A percentile compares a stretch with the other conserved stretches of the same genome.
Evolutionary conservation across 2,797 vertebrate genomes (phyloP).

Genomic region (Cheracebus regulus): DNA sequence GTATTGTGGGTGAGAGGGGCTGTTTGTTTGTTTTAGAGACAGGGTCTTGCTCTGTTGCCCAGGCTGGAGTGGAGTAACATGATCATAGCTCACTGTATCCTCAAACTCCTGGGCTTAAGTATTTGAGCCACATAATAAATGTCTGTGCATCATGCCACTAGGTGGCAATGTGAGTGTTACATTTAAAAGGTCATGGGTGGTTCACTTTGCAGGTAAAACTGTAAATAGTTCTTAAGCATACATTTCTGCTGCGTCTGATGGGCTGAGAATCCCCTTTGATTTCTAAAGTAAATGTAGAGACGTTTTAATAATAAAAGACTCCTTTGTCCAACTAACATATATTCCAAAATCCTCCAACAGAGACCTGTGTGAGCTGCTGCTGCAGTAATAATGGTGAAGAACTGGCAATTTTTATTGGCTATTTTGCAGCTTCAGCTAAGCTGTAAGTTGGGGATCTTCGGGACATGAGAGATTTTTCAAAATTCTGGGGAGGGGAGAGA

Average conservation of each 20-base stretch:
- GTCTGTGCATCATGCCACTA: conserved; percentile 7
- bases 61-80: neutral
- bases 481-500: neutral
- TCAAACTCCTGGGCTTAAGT: neutral
- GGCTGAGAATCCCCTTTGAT: neutral
- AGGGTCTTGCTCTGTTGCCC: neutral
- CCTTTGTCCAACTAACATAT: neutral
- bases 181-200: neutral
- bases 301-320: conserved; percentile 1
- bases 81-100: neutral
- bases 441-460: conserved; percentile 28
- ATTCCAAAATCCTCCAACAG: conserved; percentile 24
- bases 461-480: neutral
- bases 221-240: neutral
- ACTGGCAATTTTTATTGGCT: neutral
- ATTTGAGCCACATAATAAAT: neutral
- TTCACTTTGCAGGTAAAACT: neutral
- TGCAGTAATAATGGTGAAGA: neutral
- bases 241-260: conserved; percentile 13
- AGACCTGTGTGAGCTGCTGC: neutral
- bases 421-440: conserved; percentile 42
- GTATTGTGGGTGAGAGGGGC: neutral
- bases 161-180: conserved; percentile 53
- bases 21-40: neutral
- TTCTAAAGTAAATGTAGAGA: conserved; percentile 31